Evolutionary conservation across 2,797 vertebrate genomes (phyloP), one percentile per base, ranked within the genome.

Genomic region (Tapirus indicus): DNA sequence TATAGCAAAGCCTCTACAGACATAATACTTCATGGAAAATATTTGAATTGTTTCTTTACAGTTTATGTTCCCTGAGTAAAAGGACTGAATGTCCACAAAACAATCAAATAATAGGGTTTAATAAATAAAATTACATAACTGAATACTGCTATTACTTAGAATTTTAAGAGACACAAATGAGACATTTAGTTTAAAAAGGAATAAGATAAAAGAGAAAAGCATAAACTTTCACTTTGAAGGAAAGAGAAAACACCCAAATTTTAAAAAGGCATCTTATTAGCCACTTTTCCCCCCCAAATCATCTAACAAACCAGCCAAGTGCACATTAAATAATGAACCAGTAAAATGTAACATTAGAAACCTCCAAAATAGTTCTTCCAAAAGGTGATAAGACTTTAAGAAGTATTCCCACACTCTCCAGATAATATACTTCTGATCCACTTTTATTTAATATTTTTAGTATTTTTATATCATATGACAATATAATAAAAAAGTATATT

Each of bases 201-300:
- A 27, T n/a, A 93, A 92, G 85, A 60, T 32, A 5, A 86, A 89
- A 74, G n/a, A 20, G 62, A 92, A 94, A 75, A 60, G 4, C 16
- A 88, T 47, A 64, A 82, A 75, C n/a, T 83, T 80, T 56, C 72
- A 41, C 62, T 92, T 23, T 95, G 41, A 95, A 93, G 52, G 78
- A 83, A 82, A 91, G 27, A 88, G 3, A 58, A n/a, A n/a, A n/a
- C n/a, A n/a, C n/a, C n/a, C n/a, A 58, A 60, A n/a, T 93, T 91
- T 25, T n/a, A 27, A 96, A 86, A 80, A 86, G 21, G 7, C 1
- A 64, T 17, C 47, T 74, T 60, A 91, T 41, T 77, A 86, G 58
- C 4, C 18, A 56, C 35, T 35, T 71, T 60, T 11, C 5, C 52
- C n/a, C n/a, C 35, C 44, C 3, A 54, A 72, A 29, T 4, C 47